phyloP scores from a whole-genome alignment of 2,113 vertebrate species.

The Lutjanus erythropterus region DNA sequence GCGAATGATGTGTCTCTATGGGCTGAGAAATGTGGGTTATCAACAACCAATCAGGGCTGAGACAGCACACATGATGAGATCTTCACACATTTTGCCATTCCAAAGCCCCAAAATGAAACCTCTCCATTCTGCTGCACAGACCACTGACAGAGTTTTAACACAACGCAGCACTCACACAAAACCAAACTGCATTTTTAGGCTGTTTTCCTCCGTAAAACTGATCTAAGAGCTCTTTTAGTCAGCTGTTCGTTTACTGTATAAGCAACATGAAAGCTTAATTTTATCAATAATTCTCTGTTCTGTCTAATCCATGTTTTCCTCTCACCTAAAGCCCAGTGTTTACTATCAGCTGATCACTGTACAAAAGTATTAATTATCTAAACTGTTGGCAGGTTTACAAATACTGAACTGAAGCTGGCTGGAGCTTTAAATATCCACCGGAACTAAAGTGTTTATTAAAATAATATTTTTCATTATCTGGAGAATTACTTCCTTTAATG shows the following conservation, averaged over 20 bases:
- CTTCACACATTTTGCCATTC: slow-evolving; percentile 43
- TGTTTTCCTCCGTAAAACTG: neutral
- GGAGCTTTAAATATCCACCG: neutral
- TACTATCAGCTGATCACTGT: neutral
- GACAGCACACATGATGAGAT: slow-evolving; percentile 50
- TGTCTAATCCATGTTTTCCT: neutral
- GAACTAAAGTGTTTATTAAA: slow-evolving; percentile 8
- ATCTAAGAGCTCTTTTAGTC: slow-evolving; percentile 4
- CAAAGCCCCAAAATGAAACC: slow-evolving; percentile 36
- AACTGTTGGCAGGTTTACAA: slow-evolving; percentile 2
- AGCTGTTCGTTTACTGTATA: neutral
- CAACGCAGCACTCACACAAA: slow-evolving; percentile 1
- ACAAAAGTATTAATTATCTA: neutral
- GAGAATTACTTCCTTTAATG: neutral
- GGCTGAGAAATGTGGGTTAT: slow-evolving; percentile 49
- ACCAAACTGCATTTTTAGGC: slow-evolving; percentile 1
- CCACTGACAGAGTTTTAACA: slow-evolving; percentile 29
- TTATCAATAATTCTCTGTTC: neutral
- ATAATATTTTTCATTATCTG: slow-evolving; percentile 3
- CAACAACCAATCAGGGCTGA: slow-evolving; percentile 48
- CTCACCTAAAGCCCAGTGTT: neutral
- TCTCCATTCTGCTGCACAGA: slow-evolving; percentile 21
- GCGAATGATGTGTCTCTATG: slow-evolving; percentile 28
- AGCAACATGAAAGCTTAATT: neutral
- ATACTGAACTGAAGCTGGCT: neutral